These are phyloP conservation scores for Sialia sialis DNA, from an alignment of 2,113 vertebrate species.

Conservation along the genomic window DNA sequence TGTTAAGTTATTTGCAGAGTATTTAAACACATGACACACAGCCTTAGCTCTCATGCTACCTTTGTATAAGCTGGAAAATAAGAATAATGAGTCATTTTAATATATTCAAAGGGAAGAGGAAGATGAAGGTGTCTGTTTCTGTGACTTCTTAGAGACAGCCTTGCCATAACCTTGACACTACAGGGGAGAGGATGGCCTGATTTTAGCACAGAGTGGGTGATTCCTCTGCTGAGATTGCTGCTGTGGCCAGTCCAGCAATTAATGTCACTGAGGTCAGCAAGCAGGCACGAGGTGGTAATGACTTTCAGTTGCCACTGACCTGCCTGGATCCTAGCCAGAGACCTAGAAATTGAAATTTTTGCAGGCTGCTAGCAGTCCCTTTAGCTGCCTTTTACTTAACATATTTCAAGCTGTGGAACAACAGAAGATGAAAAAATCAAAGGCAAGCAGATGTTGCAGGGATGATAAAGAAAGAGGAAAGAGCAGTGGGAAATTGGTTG, in stretches of 20 bases:
- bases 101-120: neutral
- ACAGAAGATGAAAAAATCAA: neutral
- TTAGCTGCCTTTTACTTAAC: neutral
- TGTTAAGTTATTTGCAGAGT: neutral
- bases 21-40: neutral
- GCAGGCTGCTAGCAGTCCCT: neutral
- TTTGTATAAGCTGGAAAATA: neutral
- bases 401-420: neutral
- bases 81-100: neutral
- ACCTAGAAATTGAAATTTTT: neutral
- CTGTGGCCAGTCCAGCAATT: neutral
- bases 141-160: neutral
- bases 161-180: neutral
- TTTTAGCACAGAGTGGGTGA: neutral
- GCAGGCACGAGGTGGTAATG: neutral
- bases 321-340: neutral
- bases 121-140: neutral
- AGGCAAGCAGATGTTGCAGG: neutral
- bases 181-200: neutral
- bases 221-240: neutral
- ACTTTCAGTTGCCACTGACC: neutral
- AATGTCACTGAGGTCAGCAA: constrained; percentile 9
- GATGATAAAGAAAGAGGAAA: neutral
- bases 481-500: neutral
- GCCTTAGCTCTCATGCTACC: neutral